A percentile compares a stretch with the other conserved stretches of the same genome.
Evolutionary conservation across 2,888 invertebrate species (phyloP).

Genomic region (Acanthacorydalis orientalis): DNA sequence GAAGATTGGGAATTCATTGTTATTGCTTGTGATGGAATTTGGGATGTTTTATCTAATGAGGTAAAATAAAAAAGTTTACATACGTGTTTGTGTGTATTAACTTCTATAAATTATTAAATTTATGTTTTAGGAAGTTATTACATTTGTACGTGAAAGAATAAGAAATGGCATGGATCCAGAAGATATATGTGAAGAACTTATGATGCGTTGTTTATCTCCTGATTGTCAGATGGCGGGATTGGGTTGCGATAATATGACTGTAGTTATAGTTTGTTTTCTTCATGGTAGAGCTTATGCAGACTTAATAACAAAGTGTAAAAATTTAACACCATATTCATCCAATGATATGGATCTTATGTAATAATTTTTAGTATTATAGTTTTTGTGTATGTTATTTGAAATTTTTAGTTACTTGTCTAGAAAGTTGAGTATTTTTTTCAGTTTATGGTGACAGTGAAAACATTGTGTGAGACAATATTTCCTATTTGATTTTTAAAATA

Average conservation of each 20-base stretch:
- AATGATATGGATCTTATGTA: too few species aligned
- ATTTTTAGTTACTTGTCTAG: too few species aligned
- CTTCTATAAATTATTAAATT: background rate
- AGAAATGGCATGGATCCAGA: slow-evolving; percentile 75
- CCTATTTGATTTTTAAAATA: too few species aligned
- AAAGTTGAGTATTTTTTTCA: too few species aligned
- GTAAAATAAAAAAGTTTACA: slow-evolving; percentile 20
- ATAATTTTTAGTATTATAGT: too few species aligned
- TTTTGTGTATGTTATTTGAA: too few species aligned
- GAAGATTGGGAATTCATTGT: slow-evolving; percentile 94
- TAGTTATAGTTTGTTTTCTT: slow-evolving; percentile 69
- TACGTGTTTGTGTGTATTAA: background rate
- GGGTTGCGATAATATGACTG: slow-evolving; percentile 99
- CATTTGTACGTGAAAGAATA: slow-evolving; percentile 74
- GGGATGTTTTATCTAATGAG: slow-evolving; percentile 94
- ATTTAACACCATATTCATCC: too few species aligned
- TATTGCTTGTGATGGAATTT: slow-evolving; percentile 96
- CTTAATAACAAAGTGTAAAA: slow-evolving; percentile 11
- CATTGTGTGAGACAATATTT: too few species aligned
- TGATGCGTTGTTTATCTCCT: slow-evolving; percentile 89
- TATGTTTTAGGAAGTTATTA: slow-evolving; percentile 55
- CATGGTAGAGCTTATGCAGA: slow-evolving; percentile 34
- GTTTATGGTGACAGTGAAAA: too few species aligned
- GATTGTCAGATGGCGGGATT: slow-evolving; percentile 94
- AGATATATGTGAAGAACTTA: slow-evolving; percentile 87